Evolutionary conservation across 1,140 invertebrate genomes (phyloP).

Genomic region (Galleria mellonella): DNA sequence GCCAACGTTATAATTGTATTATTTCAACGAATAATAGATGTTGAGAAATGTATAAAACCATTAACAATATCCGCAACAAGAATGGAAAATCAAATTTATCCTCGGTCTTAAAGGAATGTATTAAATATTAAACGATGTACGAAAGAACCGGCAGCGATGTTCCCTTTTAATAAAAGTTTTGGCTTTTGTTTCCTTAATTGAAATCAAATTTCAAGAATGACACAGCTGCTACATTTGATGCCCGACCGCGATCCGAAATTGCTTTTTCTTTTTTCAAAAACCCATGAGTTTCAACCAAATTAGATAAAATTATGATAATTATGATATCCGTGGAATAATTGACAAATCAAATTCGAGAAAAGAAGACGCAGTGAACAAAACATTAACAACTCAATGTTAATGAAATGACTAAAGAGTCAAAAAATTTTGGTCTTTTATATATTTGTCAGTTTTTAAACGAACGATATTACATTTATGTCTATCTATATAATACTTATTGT

Average conservation of each 20-base stretch:
- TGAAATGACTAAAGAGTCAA: too few relatives aligned
- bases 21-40: constrained; percentile 1
- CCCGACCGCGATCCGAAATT: constrained; percentile 23
- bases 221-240: constrained; percentile 45
- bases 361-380: too few relatives aligned
- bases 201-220: constrained; percentile 62
- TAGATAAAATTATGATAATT: constrained; percentile 3
- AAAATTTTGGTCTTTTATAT: too few relatives aligned
- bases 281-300: constrained; percentile 8
- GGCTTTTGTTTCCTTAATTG: constrained; percentile 65
- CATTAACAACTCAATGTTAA: too few relatives aligned
- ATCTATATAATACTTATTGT: too few relatives aligned
- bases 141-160: constrained; percentile 35
- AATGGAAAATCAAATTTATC: constrained; percentile 4
- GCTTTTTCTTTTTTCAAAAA: constrained; percentile 26
- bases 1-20: constrained; percentile 2
- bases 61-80: constrained; percentile 3
- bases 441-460: too few relatives aligned
- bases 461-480: too few relatives aligned
- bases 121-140: constrained; percentile 41
- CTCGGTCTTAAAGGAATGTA: constrained; percentile 13
- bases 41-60: constrained; percentile 5
- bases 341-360: too few relatives aligned
- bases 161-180: constrained; percentile 62
- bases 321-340: not conserved